A percentile compares a stretch with the other conserved stretches of the same genome.
Evolutionary conservation across 2,888 invertebrate genomes (phyloP).

Genomic region (Cetonia aurata): DNA sequence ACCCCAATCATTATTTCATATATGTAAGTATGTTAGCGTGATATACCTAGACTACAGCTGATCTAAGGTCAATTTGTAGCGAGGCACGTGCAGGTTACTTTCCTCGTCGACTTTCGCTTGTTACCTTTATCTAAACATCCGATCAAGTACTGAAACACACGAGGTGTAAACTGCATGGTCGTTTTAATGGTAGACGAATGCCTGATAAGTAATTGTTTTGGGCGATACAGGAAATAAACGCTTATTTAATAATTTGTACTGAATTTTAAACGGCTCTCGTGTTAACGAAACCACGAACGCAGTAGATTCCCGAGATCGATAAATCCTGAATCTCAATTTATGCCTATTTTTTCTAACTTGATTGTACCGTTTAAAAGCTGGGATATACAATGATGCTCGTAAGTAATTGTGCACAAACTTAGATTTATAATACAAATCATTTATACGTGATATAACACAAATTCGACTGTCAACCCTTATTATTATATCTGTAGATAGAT

Average conservation of each 20-base stretch:
- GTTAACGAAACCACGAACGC: slow-evolving; percentile 10
- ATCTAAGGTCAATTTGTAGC: slow-evolving; percentile 11
- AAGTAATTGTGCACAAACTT: no score
- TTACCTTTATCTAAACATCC: slow-evolving; percentile 27
- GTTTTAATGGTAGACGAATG: not conserved
- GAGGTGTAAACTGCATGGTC: slow-evolving; percentile 20
- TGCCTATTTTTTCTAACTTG: not conserved
- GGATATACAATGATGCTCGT: no score
- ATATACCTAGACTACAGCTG: not conserved
- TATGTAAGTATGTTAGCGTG: no score
- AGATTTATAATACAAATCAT: no score
- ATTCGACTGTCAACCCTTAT: no score
- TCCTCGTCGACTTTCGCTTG: slow-evolving; percentile 20
- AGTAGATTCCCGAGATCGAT: slow-evolving; percentile 15
- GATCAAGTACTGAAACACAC: slow-evolving; percentile 19
- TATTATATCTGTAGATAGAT: no score
- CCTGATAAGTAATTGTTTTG: slow-evolving; percentile 32
- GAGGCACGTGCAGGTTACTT: slow-evolving; percentile 30
- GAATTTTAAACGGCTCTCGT: slow-evolving; percentile 40
- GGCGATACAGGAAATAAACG: slow-evolving; percentile 36
- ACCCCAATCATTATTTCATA: not conserved
- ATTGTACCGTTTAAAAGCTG: no score
- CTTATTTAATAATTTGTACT: slow-evolving; percentile 45
- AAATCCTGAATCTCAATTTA: slow-evolving; percentile 30
- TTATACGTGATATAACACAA: no score